A percentile compares a stretch with the other conserved stretches of the same genome.
These are phyloP conservation scores for Accipiter badius DNA, from an alignment of 2,797 vertebrate genomes.

Conservation along the genomic window DNA sequence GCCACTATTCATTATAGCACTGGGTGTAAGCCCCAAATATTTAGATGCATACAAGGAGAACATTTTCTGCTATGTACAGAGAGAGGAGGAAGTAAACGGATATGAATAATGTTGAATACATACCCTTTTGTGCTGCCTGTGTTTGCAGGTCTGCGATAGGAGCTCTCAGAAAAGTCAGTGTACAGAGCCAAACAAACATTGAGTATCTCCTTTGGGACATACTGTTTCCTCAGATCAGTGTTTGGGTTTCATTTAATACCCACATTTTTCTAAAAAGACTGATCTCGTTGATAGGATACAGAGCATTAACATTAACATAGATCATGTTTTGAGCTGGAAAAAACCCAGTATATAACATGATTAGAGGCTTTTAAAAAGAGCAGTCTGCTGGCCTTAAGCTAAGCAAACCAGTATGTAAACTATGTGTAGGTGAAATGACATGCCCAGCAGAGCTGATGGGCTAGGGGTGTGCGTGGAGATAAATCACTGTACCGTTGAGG, in stretches of 20 bases:
- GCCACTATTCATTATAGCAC: background rate
- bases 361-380: background rate
- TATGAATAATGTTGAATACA: background rate
- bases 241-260: background rate
- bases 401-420: background rate
- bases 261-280: background rate
- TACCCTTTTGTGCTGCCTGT: background rate
- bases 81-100: background rate
- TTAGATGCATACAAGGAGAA: background rate
- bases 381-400: background rate
- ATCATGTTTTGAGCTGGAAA: background rate
- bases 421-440: background rate
- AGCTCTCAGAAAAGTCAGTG: background rate
- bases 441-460: background rate
- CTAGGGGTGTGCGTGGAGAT: background rate
- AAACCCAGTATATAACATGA: background rate
- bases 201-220: background rate
- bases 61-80: background rate
- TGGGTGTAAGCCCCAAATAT: background rate
- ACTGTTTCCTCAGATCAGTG: background rate
- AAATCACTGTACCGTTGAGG: fast-evolving
- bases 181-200: fast-evolving
- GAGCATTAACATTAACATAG: background rate
- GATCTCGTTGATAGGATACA: background rate
- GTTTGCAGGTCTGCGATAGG: background rate